phyloP scores from a whole-genome alignment of 23 tunicate species.

The Trididemnum nubilum region DNA sequence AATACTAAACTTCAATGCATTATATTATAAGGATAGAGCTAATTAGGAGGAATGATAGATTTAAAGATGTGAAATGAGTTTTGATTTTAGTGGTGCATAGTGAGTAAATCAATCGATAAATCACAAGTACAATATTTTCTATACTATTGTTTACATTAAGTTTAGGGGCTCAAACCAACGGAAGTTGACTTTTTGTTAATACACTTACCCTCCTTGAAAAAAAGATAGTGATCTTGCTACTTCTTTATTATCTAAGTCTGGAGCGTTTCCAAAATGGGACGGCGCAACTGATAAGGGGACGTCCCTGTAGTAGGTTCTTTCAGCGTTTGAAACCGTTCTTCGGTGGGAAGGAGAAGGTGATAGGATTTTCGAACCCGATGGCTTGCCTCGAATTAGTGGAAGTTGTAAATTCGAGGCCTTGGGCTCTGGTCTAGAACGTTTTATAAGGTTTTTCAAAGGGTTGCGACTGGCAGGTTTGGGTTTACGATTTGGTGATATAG shows the following conservation, averaged over 20 bases:
- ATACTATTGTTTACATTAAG: no score
- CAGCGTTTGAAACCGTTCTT: constrained; percentile 32
- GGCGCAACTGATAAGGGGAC: not conserved
- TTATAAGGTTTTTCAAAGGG: not conserved
- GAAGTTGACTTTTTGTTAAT: no score
- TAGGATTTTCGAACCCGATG: no score
- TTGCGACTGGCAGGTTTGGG: not conserved
- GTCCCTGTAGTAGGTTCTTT: not conserved
- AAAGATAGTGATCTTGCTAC: constrained; percentile 51
- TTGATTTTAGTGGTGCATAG: no score
- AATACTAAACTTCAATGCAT: no score
- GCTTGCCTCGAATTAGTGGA: not conserved
- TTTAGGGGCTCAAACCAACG: no score
- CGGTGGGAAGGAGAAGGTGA: constrained; percentile 10
- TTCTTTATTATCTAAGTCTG: constrained; percentile 15
- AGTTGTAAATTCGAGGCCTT: not conserved
- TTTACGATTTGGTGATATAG: not conserved
- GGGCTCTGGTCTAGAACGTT: constrained; percentile 30
- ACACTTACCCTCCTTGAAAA: constrained; percentile 48
- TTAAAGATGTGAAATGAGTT: no score
- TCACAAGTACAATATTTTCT: no score
- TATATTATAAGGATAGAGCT: no score
- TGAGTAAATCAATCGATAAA: no score
- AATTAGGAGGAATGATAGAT: no score
- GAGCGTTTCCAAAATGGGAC: not conserved